Evolutionary conservation across 2,113 vertebrate genomes (phyloP).

Genomic region (Numenius arquata): DNA sequence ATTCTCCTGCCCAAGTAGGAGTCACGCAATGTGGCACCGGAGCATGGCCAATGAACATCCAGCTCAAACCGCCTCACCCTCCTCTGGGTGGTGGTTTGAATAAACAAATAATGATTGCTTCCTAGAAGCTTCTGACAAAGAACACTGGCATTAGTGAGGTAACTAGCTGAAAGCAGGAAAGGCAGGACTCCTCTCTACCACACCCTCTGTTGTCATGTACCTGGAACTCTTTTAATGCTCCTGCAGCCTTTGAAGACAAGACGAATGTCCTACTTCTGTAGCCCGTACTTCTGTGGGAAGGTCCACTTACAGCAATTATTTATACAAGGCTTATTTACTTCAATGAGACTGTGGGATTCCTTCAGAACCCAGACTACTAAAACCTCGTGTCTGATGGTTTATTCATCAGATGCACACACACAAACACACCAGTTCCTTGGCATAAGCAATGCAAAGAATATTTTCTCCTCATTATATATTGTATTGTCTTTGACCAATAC

Average conservation of each 20-base stretch:
- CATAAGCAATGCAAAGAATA: neutral
- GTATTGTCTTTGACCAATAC: neutral
- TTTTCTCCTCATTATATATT: neutral
- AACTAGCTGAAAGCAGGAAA: neutral
- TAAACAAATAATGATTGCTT: neutral
- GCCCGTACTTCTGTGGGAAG: neutral
- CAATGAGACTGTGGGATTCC: neutral
- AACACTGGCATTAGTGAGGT: neutral
- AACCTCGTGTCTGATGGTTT: neutral
- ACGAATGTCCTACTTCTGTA: neutral
- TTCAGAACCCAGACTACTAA: neutral
- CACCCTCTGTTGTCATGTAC: neutral
- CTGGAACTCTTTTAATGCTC: neutral
- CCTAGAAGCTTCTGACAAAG: neutral
- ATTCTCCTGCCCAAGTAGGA: neutral
- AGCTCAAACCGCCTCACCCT: neutral
- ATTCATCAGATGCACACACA: neutral
- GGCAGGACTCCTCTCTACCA: neutral
- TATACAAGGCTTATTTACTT: neutral
- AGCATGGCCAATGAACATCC: neutral
- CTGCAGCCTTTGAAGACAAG: neutral
- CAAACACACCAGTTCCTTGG: too few relatives aligned
- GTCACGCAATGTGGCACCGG: neutral
- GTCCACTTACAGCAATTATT: neutral
- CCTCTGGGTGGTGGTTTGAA: slow-evolving; percentile 13